Evolutionary conservation across 2,797 vertebrate genomes (phyloP), one percentile per base, ranked within the genome.

Genomic region (Amazona finschi): DNA sequence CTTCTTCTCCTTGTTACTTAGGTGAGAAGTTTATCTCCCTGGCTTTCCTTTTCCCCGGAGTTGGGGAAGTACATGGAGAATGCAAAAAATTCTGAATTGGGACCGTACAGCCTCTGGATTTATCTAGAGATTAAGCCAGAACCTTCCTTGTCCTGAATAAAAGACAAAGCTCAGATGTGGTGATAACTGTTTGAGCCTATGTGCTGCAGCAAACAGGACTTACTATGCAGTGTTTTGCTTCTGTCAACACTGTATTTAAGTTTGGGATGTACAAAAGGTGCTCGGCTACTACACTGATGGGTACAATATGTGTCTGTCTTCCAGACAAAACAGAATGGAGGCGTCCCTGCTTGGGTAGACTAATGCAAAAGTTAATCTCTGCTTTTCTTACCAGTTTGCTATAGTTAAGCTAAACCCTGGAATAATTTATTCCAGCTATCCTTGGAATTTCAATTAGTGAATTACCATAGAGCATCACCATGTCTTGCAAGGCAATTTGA

Each of bases 401-500:
- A 7, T 49, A 81, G 7, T 0, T 83, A 69, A 76, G 69, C 33
- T 75, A 71, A 87, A 44, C 11, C 4, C 9, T 62, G 27, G 11
- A 77, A 75, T 44, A 55, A 55, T 6, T 85, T 67, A 52, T 31
- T 79, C n/a, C 24, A 44, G 14, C 67, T 84, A 78, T 53, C 39
- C 38, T 19, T 75, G 19, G 46, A 81, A 92, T 88, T 94, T 84
- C 30, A 31, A 15, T 81, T 69, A 58, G 9, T 53, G 30, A 81
- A 65, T 73, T 83, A n/a, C 25, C 28, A 38, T 27, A 44, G 36
- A 62, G 8, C 25, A 64, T 55, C 49, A 25, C 38, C 15, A 16
- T 38, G 8, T 66, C 55, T 73, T 70, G 21, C n/a, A 66, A n/a
- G 33, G 19, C 22, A 41, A 12, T 84, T 85, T 67, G 38, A 58